Evolutionary conservation across 2,888 invertebrate genomes (phyloP).

Genomic region (Tenthredo scrophulariae): DNA sequence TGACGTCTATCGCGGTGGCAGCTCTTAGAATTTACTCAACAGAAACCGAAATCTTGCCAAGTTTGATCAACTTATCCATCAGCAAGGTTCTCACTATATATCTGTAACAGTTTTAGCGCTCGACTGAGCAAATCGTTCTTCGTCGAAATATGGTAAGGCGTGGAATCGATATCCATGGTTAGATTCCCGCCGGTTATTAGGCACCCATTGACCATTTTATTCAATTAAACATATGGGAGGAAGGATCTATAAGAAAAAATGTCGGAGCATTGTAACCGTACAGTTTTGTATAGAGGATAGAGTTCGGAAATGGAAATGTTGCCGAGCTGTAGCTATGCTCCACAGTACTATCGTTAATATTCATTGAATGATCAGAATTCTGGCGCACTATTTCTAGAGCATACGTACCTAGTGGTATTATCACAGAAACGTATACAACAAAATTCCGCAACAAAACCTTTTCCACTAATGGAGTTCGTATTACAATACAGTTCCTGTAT

Average conservation of each 20-base stretch:
- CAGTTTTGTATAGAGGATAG: background rate
- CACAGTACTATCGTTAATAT: conserved; percentile 44
- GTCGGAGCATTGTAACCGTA: background rate
- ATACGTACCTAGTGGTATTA: conserved; percentile 32
- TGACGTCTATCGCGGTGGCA: conserved; percentile 37
- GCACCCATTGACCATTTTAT: background rate
- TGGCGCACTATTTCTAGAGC: conserved; percentile 12
- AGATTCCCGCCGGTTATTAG: background rate
- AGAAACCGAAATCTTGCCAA: conserved; percentile 48
- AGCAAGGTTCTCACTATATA: conserved; percentile 30
- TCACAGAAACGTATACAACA: conserved; percentile 16
- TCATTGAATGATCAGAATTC: conserved; percentile 52
- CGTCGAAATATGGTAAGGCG: conserved; percentile 3
- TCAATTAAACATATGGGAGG: background rate
- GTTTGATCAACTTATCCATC: conserved; percentile 48
- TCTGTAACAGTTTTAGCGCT: conserved; percentile 26
- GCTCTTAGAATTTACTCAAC: conserved; percentile 20
- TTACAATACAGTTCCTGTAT: conserved; percentile 14
- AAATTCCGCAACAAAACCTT: conserved; percentile 45
- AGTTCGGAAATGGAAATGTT: conserved; percentile 35
- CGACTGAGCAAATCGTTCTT: background rate
- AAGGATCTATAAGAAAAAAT: background rate
- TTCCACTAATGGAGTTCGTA: conserved; percentile 29
- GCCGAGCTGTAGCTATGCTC: conserved; percentile 31
- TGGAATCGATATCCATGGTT: conserved; percentile 1